Evolutionary conservation across 1,140 invertebrate species (phyloP).

Genomic region (Drosophila parabipectinata): DNA sequence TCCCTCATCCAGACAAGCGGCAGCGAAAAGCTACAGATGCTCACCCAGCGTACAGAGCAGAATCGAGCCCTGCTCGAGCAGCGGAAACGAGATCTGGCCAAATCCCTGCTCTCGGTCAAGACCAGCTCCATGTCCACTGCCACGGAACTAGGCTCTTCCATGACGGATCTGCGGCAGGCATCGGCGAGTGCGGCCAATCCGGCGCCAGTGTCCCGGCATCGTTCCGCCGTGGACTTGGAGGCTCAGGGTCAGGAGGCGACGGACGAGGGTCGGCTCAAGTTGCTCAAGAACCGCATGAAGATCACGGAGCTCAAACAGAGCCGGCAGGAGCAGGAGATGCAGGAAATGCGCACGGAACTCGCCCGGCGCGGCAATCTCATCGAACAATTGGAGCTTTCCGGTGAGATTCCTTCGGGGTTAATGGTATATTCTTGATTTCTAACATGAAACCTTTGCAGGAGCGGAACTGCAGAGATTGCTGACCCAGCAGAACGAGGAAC

Average conservation of each 20-base stretch:
- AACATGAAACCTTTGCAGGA: neutral
- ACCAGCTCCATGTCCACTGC: neutral
- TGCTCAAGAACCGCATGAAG: constrained; percentile 67
- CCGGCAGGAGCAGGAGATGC: constrained; percentile 62
- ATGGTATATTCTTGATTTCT: neutral
- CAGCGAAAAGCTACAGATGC: constrained; percentile 84
- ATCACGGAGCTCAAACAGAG: constrained; percentile 60
- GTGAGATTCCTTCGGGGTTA: neutral
- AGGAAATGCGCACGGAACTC: constrained; percentile 55
- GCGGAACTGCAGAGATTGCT: constrained; percentile 34
- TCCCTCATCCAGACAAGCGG: constrained; percentile 56
- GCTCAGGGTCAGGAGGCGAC: constrained; percentile 25
- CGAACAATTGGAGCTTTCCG: constrained; percentile 51
- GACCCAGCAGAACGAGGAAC: constrained; percentile 30
- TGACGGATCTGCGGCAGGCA: constrained; percentile 72
- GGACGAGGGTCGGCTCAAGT: constrained; percentile 57
- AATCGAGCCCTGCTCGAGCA: constrained; percentile 82
- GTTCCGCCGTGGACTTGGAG: constrained; percentile 73
- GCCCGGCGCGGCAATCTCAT: constrained; percentile 37
- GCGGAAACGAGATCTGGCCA: constrained; percentile 63
- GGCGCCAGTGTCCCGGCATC: constrained; percentile 62
- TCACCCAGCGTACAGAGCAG: constrained; percentile 85
- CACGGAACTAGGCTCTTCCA: constrained; percentile 72
- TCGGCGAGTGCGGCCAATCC: constrained; percentile 4
- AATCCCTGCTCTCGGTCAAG: constrained; percentile 56